Percentiles rank a stretch among this genome's conserved stretches.
Conservation (phyloP, 2,113 vertebrate genomes). For the Platysteira castanea region DNA sequence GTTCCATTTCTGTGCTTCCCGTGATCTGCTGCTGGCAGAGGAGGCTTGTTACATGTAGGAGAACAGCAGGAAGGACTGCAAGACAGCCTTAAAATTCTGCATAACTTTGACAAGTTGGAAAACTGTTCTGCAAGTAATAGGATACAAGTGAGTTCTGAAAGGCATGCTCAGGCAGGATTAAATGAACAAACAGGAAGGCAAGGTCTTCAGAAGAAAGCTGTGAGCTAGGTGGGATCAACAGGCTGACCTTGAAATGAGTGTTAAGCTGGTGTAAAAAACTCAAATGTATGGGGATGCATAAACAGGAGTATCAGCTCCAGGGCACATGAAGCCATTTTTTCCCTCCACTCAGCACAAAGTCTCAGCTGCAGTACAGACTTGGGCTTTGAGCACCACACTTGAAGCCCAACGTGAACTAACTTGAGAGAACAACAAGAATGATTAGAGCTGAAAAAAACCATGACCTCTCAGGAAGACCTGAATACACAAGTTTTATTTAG, state of each 20-base stretch:
- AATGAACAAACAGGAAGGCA: background rate
- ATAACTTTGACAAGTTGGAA: background rate
- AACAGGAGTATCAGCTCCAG: background rate
- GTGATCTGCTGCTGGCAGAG: background rate
- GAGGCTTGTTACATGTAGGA: background rate
- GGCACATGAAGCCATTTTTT: background rate
- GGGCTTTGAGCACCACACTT: background rate
- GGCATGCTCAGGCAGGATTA: background rate
- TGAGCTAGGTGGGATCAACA: background rate
- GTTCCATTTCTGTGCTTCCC: background rate
- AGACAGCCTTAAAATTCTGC: background rate
- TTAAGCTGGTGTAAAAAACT: background rate
- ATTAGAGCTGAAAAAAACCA: background rate
- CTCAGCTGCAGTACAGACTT: background rate
- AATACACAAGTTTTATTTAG: background rate
- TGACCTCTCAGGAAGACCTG: background rate
- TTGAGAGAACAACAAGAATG: background rate
- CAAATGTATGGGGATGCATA: background rate
- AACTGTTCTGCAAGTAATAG: background rate
- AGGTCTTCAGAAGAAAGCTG: background rate
- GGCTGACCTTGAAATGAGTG: background rate
- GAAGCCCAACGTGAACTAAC: background rate
- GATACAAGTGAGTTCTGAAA: background rate
- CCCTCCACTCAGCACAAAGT: background rate
- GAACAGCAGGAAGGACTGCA: background rate